Evolutionary conservation across 2,888 invertebrate genomes (phyloP).

Genomic region (Drosophila paramelanica): DNA sequence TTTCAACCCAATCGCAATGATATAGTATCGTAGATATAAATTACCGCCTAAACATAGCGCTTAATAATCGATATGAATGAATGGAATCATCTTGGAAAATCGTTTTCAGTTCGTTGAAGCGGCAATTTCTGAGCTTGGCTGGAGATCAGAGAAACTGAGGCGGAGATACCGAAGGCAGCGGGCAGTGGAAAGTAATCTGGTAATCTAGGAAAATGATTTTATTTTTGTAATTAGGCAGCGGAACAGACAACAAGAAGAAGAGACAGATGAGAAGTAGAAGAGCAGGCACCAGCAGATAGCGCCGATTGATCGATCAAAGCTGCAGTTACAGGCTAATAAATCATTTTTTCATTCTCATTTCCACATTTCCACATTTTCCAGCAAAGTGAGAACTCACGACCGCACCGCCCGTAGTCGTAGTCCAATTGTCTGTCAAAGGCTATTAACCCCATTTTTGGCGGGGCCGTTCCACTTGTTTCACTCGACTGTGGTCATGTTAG

Average conservation of each 20-base stretch:
- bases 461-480: slow-evolving; percentile 70
- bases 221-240: slow-evolving; percentile 62
- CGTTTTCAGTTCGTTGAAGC: slow-evolving; percentile 33
- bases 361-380: slow-evolving; percentile 17
- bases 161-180: slow-evolving; percentile 20
- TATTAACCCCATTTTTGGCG: slow-evolving; percentile 71
- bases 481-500: slow-evolving; percentile 32
- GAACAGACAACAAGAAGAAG: slow-evolving; percentile 32
- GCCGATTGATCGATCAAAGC: slow-evolving; percentile 79
- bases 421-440: slow-evolving; percentile 71
- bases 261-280: slow-evolving; percentile 2
- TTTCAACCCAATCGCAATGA: slow-evolving; percentile 20
- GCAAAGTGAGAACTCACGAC: slow-evolving; percentile 79
- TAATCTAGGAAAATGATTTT: slow-evolving; percentile 47
- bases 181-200: neutral
- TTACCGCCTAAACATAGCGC: slow-evolving; percentile 36
- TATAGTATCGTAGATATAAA: slow-evolving; percentile 21
- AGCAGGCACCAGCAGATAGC: slow-evolving; percentile 61
- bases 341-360: slow-evolving; percentile 70
- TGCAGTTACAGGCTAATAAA: slow-evolving; percentile 63
- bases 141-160: slow-evolving; percentile 12
- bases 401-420: slow-evolving; percentile 63
- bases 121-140: slow-evolving; percentile 13
- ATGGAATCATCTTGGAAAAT: slow-evolving; percentile 26
- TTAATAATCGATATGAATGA: slow-evolving; percentile 51